Base-by-base conservation (phyloP, 2,888 invertebrate species). In the Helicoverpa assulta region DNA sequence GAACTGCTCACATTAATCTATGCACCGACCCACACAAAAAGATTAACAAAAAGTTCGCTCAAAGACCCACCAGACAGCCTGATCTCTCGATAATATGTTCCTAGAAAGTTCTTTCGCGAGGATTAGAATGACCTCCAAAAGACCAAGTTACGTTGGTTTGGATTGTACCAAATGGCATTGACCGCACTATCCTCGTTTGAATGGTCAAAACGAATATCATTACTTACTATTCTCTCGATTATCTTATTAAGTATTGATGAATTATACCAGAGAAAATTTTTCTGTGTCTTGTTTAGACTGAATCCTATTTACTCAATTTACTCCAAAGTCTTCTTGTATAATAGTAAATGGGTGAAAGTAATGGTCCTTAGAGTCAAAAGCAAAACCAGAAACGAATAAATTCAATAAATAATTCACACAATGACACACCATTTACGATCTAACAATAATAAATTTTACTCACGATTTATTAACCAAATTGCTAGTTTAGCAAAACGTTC, bases 161-260 rank as follows among this genome's bases (percentile, higher is more conserved):
- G 73, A 83, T 85, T 86, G 82, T 87, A 89, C 86, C 75, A 85
- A 89, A 90, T 92, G 93, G 89, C 93, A 93, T 89, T 90, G 93
- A 93, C 92, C 92, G 88, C 81, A 78, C 78, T 81, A 81, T 81
- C 63, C 71, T 75, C 78, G 79, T 81, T 76, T 86, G 79, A 85
- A 79, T 86, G 81, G 75, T 84, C 73, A 72, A 73, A 76, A 70
- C 68, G 73, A 72, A 50, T 57, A 63, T 78, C 61, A 67, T 78
- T 82, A 81, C 66, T 75, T 83, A 82, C 67, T 67, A 80, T 75
- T 70, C 61, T 63, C 56, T 73, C 37, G 29, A 74, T 57, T 56
- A 54, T 56, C 47, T 59, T 59, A 56, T 50, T 51, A 51, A n/a
- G 16, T 10, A 54, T 55, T 55, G 26, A 47, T 55, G n/a, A 33